phyloP scores from a whole-genome alignment of 2,797 vertebrate species.

The Channallabes apus region DNA sequence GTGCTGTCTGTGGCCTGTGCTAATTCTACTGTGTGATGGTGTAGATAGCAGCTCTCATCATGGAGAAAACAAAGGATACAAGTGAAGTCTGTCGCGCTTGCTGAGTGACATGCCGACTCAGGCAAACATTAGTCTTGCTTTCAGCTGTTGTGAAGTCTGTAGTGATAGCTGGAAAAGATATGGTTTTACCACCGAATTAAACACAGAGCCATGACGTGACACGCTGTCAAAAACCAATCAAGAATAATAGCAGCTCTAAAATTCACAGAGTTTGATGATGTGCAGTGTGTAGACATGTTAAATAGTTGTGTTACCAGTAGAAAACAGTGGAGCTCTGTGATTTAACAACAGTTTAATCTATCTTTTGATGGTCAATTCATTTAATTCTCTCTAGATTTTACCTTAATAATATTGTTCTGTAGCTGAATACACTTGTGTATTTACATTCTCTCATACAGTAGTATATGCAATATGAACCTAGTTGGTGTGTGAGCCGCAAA shows the following conservation, averaged over 20 bases:
- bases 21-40: not conserved
- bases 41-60: not conserved
- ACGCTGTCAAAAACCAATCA: not conserved
- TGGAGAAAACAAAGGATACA: not conserved
- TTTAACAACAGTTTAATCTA: too few species aligned
- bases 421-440: too few species aligned
- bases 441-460: too few species aligned
- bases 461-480: too few species aligned
- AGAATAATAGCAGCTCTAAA: not conserved
- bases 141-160: constrained; percentile 10
- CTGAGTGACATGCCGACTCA: not conserved
- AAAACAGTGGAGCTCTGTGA: too few species aligned
- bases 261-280: not conserved
- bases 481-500: too few species aligned
- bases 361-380: too few species aligned
- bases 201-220: not conserved
- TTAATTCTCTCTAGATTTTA: too few species aligned
- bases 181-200: not conserved
- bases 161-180: constrained; percentile 6
- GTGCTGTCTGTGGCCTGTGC: not conserved
- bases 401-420: too few species aligned
- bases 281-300: not conserved
- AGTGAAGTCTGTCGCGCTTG: not conserved
- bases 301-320: too few species aligned
- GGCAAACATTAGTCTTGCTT: constrained; percentile 10